Base-by-base conservation (phyloP, 2,888 invertebrate genomes). In the Tuberolachnus salignus region DNA sequence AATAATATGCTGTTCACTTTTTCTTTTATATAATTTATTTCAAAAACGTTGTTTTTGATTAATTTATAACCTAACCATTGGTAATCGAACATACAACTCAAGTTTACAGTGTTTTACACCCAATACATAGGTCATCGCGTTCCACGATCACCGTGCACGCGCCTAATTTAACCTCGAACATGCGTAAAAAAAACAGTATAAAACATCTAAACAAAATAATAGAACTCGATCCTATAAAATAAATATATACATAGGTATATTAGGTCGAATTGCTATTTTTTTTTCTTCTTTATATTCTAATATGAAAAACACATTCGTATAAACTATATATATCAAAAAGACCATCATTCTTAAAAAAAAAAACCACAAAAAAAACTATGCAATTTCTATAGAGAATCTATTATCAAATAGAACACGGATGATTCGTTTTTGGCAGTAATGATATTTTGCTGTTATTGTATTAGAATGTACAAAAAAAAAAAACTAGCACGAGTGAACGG, bases 401-500 rank as follows among this genome's bases (percentile, higher is more conserved):
- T 61, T 72, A 8, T 51, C 10, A 19, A 34, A 9, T 26, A 21
- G 59, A 59, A 51, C 51, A 61, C 6, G 51, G 21, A 64, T 74
- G 51, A 74, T 64, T 64, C 1, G 21, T n/a, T 64, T 74, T 64
- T 44, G 21, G n/a, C 21, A 74, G 42, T 44, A 63, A 51, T 61
- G 19, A 49, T 61, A 59, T 49, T 71, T 46, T 63, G 19, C 19
- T 61, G 16, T 63, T 53, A 64, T 74, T 11, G 11, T 64, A 64
- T 9, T 23, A 64, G 63, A 64, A 74, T 74, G 63, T 53, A 44
- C 34, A 49, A 14, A 21, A 55, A 46, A 66, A 53, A 74, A 78
- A 78, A 78, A 42, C 78, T 59, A 49, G 69, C 69, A 78, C 78
- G 69, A 78, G 61, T 69, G 69, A 78, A 78, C 69, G 78, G 69